Base-by-base conservation (phyloP, 1,140 invertebrate genomes). In the Parasteatoda tepidariorum region DNA sequence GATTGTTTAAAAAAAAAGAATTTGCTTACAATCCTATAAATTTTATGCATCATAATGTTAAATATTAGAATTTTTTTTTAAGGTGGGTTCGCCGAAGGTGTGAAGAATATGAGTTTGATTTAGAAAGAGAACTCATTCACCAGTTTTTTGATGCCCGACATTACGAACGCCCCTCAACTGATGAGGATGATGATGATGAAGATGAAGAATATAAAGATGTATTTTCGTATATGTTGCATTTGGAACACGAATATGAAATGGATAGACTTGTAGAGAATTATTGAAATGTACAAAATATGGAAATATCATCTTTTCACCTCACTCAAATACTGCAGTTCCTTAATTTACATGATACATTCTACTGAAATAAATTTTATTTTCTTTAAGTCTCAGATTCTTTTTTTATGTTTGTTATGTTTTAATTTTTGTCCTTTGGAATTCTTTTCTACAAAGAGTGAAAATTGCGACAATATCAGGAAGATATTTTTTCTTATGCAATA, bases 141-240 rank as follows among this genome's bases (percentile, higher is more conserved):
- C 86, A 86, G 54, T 86, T 86, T 54, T 87, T 86, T 61, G 86
- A 87, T 64, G 78, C 76, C 18, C 79, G 78, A 22, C 78, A 71
- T 34, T 86, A 83, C 48, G 48, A 41, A 70, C 85, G 15, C 81
- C 55, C 13, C 71, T 59, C 22, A 9, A 28, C 55, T 84, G 24
- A 54, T 64, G 24, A 61, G 1, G 66, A 66, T 33, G 41, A 79
- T 26, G 62, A 79, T 33, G 41, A 79, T 18, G 54, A 79, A 22
- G 62, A 38, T 31, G 55, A 55, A 1, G 64, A 79, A 7, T 24
- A 31, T 73, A 88, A 90, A 22, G 89, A 89, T 74, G 54, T 4
- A 90, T 89, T 83, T 74, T 74, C 0, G 76, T 74, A 79, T 34
- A 85, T 90, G 86, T 48, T 75, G 22, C 13, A 31, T 18, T 24